Evolutionary conservation across 2,113 vertebrate genomes (phyloP).

Genomic region (Epinephelus moara): DNA sequence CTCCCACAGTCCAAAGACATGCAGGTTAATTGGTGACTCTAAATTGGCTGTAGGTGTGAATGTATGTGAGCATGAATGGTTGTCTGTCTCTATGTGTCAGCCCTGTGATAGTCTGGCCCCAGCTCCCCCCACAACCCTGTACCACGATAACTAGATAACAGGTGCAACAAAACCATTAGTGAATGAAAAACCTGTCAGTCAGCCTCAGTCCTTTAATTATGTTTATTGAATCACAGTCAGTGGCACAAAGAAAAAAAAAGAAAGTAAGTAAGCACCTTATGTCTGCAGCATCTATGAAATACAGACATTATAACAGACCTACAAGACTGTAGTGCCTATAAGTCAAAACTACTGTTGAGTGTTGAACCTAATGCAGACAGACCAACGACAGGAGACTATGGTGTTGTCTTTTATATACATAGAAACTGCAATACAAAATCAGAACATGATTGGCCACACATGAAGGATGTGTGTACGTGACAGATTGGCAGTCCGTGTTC

Average conservation of each 20-base stretch:
- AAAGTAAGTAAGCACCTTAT: not conserved
- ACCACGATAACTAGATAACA: no score
- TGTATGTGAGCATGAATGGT: no score
- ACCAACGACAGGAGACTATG: not conserved
- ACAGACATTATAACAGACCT: not conserved
- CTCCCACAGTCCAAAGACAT: no score
- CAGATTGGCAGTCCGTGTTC: conserved; percentile 15
- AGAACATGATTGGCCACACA: conserved; percentile 7
- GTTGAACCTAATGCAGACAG: not conserved
- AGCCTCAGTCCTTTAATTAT: not conserved
- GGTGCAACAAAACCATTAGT: not conserved
- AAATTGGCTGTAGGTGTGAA: no score
- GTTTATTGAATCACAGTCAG: conserved; percentile 31
- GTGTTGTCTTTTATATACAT: conserved; percentile 28
- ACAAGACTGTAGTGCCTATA: not conserved
- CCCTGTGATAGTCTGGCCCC: no score
- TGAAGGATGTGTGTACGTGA: not conserved
- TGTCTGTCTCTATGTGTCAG: no score
- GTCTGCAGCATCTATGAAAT: not conserved
- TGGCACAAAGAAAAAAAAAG: conserved; percentile 23
- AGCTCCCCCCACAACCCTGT: no score
- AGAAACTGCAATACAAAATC: conserved; percentile 36
- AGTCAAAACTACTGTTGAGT: not conserved
- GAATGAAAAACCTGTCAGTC: not conserved
- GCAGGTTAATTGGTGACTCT: no score